A percentile compares a stretch with the other conserved stretches of the same genome.
Evolutionary conservation across 2,797 vertebrate genomes (phyloP).

Genomic region (Alauda arvensis): DNA sequence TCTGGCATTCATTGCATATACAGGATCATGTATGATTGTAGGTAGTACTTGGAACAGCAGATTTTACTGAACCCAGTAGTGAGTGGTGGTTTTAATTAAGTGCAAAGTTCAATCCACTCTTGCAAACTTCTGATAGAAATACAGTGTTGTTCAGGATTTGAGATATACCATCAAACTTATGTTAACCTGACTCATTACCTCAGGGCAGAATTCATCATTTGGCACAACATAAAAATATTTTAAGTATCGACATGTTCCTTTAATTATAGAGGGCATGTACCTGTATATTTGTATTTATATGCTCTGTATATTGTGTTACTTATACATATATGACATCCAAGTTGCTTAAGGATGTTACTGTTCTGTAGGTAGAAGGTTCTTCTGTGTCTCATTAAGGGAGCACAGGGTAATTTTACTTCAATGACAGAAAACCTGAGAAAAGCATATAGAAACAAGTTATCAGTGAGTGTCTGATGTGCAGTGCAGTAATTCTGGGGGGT

Average conservation of each 20-base stretch:
- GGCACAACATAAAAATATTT: constrained; percentile 54
- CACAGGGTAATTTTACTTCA: neutral
- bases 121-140: neutral
- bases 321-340: neutral
- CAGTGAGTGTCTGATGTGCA: neutral
- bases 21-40: neutral
- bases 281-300: constrained; percentile 39
- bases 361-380: neutral
- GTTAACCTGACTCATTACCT: constrained; percentile 32
- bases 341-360: neutral
- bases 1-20: neutral
- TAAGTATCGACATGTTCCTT: constrained; percentile 43
- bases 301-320: neutral
- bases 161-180: constrained; percentile 1
- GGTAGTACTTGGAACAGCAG: neutral
- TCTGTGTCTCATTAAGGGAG: neutral
- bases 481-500: neutral
- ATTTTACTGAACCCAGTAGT: neutral
- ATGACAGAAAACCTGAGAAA: neutral
- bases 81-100: neutral
- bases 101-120: neutral
- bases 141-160: constrained; percentile 23
- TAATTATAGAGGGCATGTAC: constrained; percentile 18
- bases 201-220: constrained; percentile 32
- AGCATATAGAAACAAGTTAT: neutral